phyloP scores from a whole-genome alignment of 2,888 invertebrate genomes.

The Oegoconia quadripuncta region DNA sequence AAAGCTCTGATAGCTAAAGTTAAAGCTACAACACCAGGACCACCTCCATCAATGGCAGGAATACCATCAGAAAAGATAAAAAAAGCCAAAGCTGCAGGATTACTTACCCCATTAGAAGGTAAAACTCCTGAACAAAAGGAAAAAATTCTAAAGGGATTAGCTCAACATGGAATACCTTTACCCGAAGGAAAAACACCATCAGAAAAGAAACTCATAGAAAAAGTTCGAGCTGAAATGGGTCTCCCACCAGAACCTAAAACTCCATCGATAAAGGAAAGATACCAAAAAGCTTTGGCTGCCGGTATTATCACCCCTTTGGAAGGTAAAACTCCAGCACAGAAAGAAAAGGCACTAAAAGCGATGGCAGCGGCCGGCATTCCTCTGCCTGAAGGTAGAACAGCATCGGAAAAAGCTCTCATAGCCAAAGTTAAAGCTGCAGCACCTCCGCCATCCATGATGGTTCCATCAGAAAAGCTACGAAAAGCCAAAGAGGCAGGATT shows the following conservation, averaged over 20 bases:
- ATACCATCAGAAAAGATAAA: constrained; percentile 24
- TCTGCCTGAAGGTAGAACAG: constrained; percentile 12
- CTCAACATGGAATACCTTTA: constrained; percentile 21
- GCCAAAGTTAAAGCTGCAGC: constrained; percentile 1
- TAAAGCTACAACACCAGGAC: constrained; percentile 23
- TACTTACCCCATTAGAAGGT: constrained; percentile 24
- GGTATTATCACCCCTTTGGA: constrained; percentile 28
- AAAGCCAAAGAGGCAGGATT: constrained; percentile 29
- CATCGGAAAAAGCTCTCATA: constrained; percentile 11
- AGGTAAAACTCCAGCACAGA: constrained; percentile 24
- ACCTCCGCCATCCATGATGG: constrained; percentile 17
- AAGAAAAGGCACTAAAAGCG: constrained; percentile 19
- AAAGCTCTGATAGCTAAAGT: constrained; percentile 25
- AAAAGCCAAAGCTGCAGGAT: constrained; percentile 20
- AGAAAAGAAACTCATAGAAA: constrained; percentile 27
- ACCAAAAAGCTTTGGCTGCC: constrained; percentile 23
- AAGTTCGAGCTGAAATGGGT: constrained; percentile 24
- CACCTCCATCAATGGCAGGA: constrained; percentile 24
- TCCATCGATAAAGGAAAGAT: constrained; percentile 19
- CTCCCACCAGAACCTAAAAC: constrained; percentile 34
- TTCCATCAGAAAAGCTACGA: constrained; percentile 25
- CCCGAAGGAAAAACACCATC: constrained; percentile 31
- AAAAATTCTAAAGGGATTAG: constrained; percentile 19
- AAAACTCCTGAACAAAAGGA: constrained; percentile 29
- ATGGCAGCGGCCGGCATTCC: constrained; percentile 16